Evolutionary conservation across 2,888 invertebrate genomes (phyloP).

Genomic region (Hirtodrosophila histrioides): DNA sequence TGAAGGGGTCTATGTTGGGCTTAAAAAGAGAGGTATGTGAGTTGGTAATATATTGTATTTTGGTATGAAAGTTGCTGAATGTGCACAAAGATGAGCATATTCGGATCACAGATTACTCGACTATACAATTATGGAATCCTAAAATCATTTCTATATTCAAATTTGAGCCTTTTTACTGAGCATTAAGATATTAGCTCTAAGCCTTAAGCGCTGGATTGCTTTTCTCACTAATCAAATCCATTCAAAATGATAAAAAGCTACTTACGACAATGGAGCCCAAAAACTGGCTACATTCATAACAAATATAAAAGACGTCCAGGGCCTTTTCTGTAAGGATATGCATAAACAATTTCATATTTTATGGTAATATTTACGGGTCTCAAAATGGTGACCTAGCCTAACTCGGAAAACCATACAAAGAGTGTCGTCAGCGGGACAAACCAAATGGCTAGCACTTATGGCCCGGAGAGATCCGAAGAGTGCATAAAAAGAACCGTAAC

Average conservation of each 20-base stretch:
- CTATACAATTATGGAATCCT: too few relatives aligned
- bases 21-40: too few relatives aligned
- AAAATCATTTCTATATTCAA: too few relatives aligned
- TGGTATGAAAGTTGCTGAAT: too few relatives aligned
- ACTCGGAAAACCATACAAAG: conserved; percentile 8
- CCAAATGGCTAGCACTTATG: conserved; percentile 50
- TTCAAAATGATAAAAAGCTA: conserved; percentile 22
- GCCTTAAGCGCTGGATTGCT: conserved; percentile 14
- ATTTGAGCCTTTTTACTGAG: too few relatives aligned
- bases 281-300: conserved; percentile 22
- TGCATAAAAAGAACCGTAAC: conserved; percentile 59
- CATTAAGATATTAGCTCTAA: background rate
- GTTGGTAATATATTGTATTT: too few relatives aligned
- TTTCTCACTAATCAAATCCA: conserved; percentile 13
- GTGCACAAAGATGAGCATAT: too few relatives aligned
- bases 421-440: conserved; percentile 31
- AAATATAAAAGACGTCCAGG: conserved; percentile 18
- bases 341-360: conserved; percentile 75
- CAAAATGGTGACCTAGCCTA: conserved; percentile 25
- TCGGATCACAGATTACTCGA: too few relatives aligned
- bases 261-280: conserved; percentile 33
- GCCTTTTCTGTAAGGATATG: conserved; percentile 36
- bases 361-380: conserved; percentile 57
- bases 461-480: conserved; percentile 23
- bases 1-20: too few relatives aligned